phyloP scores from a whole-genome alignment of 2,888 invertebrate species.

The Ophion slaviceki region DNA sequence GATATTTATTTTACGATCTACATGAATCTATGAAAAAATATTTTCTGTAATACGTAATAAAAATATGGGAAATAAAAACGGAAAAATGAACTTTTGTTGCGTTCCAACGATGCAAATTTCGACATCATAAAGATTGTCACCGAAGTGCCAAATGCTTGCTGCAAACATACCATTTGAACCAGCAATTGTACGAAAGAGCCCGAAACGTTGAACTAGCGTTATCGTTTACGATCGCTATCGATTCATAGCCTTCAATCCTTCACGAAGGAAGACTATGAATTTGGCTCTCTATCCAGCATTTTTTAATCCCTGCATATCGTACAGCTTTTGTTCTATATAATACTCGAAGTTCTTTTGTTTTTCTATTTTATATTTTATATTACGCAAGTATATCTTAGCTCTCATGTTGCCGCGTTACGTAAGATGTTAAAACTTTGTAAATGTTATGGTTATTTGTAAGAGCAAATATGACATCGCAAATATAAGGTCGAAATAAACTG shows the following conservation, averaged over 20 bases:
- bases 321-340: not conserved
- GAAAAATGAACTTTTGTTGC: too few relatives aligned
- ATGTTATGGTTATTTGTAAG: not conserved
- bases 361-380: not conserved
- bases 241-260: not conserved
- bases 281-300: not conserved
- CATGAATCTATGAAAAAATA: too few relatives aligned
- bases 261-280: not conserved
- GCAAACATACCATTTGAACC: not conserved
- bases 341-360: not conserved
- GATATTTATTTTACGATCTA: too few relatives aligned
- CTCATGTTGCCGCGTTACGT: not conserved
- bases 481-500: not conserved
- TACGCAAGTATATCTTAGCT: not conserved
- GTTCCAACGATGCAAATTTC: too few relatives aligned
- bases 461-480: not conserved
- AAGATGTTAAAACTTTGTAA: not conserved
- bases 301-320: not conserved
- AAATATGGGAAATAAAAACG: too few relatives aligned
- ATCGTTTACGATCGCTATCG: not conserved
- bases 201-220: not conserved
- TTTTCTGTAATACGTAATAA: too few relatives aligned
- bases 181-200: not conserved
- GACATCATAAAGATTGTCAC: not conserved
- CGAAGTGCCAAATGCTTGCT: not conserved